Evolutionary conservation across 92 coral and sea anemone species (phyloP).

Genomic region (Phenganax subtilis): DNA sequence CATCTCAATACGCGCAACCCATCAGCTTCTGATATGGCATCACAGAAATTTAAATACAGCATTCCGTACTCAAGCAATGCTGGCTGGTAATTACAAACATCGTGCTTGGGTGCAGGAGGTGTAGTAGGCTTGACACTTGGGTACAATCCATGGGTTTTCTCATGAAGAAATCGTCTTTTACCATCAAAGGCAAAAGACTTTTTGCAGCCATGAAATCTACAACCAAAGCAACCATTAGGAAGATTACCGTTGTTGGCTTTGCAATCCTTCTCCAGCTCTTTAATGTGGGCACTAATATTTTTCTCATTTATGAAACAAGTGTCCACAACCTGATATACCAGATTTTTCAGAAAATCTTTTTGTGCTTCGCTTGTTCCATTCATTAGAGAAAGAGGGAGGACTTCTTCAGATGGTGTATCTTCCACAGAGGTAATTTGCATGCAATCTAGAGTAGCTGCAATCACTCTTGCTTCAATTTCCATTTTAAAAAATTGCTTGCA

Average conservation of each 20-base stretch:
- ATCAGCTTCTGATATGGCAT: slow-evolving; percentile 30
- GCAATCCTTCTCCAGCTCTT: slow-evolving; percentile 22
- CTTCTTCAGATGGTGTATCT: slow-evolving; percentile 30
- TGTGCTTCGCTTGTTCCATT: neutral
- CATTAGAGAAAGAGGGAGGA: neutral
- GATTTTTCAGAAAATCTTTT: slow-evolving; percentile 1
- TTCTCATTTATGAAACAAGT: slow-evolving; percentile 20
- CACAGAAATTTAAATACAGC: slow-evolving; percentile 18
- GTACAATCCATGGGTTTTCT: slow-evolving; percentile 31
- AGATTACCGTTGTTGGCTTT: neutral
- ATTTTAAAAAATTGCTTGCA: slow-evolving; percentile 33
- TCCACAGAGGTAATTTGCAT: slow-evolving; percentile 32
- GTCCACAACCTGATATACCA: slow-evolving; percentile 26
- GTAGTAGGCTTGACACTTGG: neutral
- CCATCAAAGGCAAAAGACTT: slow-evolving; percentile 32
- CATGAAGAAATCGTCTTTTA: neutral
- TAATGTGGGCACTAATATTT: neutral
- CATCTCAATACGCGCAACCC: slow-evolving; percentile 11
- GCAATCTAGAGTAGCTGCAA: slow-evolving; percentile 35
- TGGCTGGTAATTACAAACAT: slow-evolving; percentile 16
- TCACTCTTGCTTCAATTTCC: slow-evolving; percentile 42
- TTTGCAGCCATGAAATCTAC: slow-evolving; percentile 28
- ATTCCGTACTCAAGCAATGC: slow-evolving; percentile 26
- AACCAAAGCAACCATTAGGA: slow-evolving; percentile 14
- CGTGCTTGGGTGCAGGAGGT: neutral